These are phyloP conservation scores for Pogonophryne albipinna DNA, from an alignment of 2,797 vertebrate genomes.

Conservation along the genomic window DNA sequence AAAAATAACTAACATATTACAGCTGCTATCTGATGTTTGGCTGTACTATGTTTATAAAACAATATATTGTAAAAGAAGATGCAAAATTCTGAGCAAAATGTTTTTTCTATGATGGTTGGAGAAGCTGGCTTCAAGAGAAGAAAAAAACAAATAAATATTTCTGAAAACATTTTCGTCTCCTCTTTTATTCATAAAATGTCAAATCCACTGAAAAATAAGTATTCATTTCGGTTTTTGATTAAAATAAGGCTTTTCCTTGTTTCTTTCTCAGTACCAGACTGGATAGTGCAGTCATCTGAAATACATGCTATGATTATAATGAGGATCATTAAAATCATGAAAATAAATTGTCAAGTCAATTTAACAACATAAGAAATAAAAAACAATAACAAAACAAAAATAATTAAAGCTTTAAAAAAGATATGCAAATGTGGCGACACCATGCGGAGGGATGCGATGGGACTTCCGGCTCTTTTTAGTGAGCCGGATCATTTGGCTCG, in stretches of 20 bases:
- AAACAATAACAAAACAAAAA: too few relatives aligned
- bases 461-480: too few relatives aligned
- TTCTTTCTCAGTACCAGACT: not conserved
- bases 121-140: slow-evolving; percentile 80
- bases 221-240: not conserved
- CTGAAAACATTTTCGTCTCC: slow-evolving; percentile 25
- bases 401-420: too few relatives aligned
- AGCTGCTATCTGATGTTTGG: slow-evolving; percentile 46
- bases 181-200: slow-evolving; percentile 1
- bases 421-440: slow-evolving; percentile 31
- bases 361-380: too few relatives aligned
- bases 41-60: slow-evolving; percentile 22
- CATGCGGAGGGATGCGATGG: not conserved
- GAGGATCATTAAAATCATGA: too few relatives aligned
- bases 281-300: too few relatives aligned
- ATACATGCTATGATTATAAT: not conserved
- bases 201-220: not conserved
- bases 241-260: not conserved
- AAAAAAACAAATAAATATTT: slow-evolving; percentile 67
- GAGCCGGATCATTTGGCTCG: too few relatives aligned
- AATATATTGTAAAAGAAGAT: slow-evolving; percentile 24
- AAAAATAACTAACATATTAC: slow-evolving; percentile 20
- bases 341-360: too few relatives aligned
- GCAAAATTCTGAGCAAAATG: slow-evolving; percentile 35
- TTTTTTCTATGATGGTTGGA: slow-evolving; percentile 62